Base-by-base conservation (phyloP, 2,888 invertebrate genomes). In the Tetramorium bicarinatum region DNA sequence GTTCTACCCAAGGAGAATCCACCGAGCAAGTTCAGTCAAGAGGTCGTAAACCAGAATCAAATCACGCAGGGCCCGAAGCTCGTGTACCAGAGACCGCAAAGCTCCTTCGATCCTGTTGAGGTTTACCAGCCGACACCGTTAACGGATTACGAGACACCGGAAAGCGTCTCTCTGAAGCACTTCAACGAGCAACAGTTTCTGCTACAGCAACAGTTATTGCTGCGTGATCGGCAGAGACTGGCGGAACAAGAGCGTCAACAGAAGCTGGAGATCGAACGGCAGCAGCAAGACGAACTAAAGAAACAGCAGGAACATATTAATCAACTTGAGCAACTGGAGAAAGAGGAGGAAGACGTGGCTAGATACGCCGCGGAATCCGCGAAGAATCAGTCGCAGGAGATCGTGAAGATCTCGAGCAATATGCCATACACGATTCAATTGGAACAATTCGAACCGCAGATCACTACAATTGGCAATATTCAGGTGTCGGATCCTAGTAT, bases 131-230 rank as follows among this genome's bases (percentile, higher is more conserved):
- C 84, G 41, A 88, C 87, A 64, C 47, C 18, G 3, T 81, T 79
- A 25, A 87, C 81, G 9, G 88, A 93, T 11, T 94, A 93, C 83
- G 94, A 94, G 82, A 94, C 94, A 0, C 94, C 94, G 0, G 94
- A 94, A 80, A 94, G 94, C 56, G 88, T 95, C 59, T 94, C 94
- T 0, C 77, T 94, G 71, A 94, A 94, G 69, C 94, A 94, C 77
- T 95, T 93, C 75, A 94, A 95, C 85, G 94, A 94, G 85, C 94
- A 94, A 74, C 94, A 94, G 72, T 94, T 92, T 44, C 74, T 93
- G 69, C 80, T 94, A 0, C 94, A 94, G 82, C 94, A 94, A 52
- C 94, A 94, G 71, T 66, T 94, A 21, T 87, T 94, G 38, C 93
- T 94, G 74, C 92, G 93, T n/a, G 94, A 95, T 54, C 91, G 94